Evolutionary conservation across 2,113 vertebrate species (phyloP), one percentile per base, ranked within the genome.

Genomic region (Chaetura pelagica): DNA sequence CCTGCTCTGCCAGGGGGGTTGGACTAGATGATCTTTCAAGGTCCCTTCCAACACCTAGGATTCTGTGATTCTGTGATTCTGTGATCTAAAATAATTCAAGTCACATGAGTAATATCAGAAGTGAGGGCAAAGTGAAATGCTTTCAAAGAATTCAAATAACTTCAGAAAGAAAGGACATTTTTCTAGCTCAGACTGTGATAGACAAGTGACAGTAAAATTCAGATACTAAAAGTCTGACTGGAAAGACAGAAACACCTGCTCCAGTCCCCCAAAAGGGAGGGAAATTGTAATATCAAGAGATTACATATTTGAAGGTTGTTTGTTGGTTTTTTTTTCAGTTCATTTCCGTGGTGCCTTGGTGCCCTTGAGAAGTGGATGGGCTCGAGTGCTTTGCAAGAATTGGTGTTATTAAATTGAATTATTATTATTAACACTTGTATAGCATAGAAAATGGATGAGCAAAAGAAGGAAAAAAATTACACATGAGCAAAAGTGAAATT

Each of bases 391-490:
- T 80, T 93, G 96, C 75, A 93, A 96, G 84, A 90, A 97, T 94
- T 95, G 87, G 97, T 97, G 96, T 95, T 96, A 98, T 98, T 98
- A 98, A 98, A 96, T 94, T 97, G 96, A 98, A 97, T 98, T 98
- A 98, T 98, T 97, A 97, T 98, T 98, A 97, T 97, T 98, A 98
- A 78, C 95, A 93, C 92, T 98, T 98, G 95, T 96, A 97, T 87
- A 97, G 97, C 29, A 94, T 76, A 63, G 18, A 67, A 34, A 96
- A 91, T 63, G 44, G 83, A 97, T 90, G 80, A 95, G 58, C 19
- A 51, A 93, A 88, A 83, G 59, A 90, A 94, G 49, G 75, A 6
- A 81, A 89, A 90, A 85, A 51, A 5, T 2, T 52, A 14, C 19
- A 22, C 7, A 46, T 15, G 87, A 96, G 52, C 46, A 91, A 76